These are phyloP conservation scores for Drosophila sordidapex DNA, from an alignment of 2,888 invertebrate genomes.

Conservation along the genomic window DNA sequence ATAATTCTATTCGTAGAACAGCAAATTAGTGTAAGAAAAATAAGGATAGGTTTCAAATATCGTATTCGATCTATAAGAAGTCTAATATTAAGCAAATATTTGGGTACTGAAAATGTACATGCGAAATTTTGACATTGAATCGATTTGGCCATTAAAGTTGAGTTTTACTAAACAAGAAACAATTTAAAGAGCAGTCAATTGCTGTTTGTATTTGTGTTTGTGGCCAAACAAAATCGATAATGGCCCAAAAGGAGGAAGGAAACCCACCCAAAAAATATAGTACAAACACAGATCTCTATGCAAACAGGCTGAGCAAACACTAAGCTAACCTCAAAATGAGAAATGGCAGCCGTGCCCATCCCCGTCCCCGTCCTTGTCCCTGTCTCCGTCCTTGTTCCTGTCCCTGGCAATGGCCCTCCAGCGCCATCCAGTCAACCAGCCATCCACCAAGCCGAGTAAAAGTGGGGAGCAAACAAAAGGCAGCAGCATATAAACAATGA, in stretches of 20 bases:
- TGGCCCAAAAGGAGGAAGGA: slow-evolving; percentile 12
- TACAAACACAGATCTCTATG: slow-evolving; percentile 49
- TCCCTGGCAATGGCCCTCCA: slow-evolving; percentile 16
- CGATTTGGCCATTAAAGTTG: slow-evolving; percentile 1
- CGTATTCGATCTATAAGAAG: not conserved
- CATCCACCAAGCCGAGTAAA: slow-evolving; percentile 43
- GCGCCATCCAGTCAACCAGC: slow-evolving; percentile 33
- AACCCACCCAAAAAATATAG: slow-evolving; percentile 33
- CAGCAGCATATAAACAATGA: slow-evolving; percentile 78
- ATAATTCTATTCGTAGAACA: not conserved
- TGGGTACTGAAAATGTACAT: not conserved
- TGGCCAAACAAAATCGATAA: slow-evolving; percentile 55
- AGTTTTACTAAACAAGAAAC: slow-evolving; percentile 1
- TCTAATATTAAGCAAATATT: not conserved
- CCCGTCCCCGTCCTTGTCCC: slow-evolving; percentile 4
- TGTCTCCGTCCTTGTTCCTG: not conserved
- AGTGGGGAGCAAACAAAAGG: slow-evolving; percentile 78
- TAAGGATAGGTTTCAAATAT: not conserved
- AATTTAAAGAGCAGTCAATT: slow-evolving; percentile 23
- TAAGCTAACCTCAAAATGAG: slow-evolving; percentile 43
- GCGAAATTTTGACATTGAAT: not conserved
- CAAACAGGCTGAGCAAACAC: slow-evolving; percentile 52
- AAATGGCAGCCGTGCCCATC: slow-evolving; percentile 50
- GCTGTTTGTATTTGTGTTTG: slow-evolving; percentile 18
- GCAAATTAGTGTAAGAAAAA: not conserved